These are phyloP conservation scores for Drosophila cardini DNA, from an alignment of 1,140 invertebrate genomes.

Conservation along the genomic window DNA sequence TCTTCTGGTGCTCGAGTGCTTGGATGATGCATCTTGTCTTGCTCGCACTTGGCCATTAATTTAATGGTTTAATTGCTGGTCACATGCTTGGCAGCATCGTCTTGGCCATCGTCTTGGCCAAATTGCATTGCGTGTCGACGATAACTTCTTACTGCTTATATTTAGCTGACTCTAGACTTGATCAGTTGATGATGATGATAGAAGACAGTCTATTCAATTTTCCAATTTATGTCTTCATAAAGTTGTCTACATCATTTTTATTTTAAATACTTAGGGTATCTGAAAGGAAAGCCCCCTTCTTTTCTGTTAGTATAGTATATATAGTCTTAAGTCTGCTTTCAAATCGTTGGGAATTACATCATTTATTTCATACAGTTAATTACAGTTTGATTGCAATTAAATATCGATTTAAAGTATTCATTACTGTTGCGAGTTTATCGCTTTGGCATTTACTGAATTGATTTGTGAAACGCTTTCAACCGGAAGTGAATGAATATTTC, in stretches of 20 bases:
- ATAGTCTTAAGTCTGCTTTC: neutral
- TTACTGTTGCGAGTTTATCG: neutral
- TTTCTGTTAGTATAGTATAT: no score
- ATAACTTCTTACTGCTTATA: slow-evolving; percentile 69
- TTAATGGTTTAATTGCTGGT: slow-evolving; percentile 81
- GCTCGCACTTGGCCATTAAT: slow-evolving; percentile 69
- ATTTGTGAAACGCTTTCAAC: no score
- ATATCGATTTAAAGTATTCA: neutral
- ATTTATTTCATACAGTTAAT: neutral
- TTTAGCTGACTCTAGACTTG: slow-evolving; percentile 44
- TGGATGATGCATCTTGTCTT: slow-evolving; percentile 47
- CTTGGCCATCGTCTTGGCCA: slow-evolving; percentile 5
- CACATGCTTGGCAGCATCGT: slow-evolving; percentile 2
- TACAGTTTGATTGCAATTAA: neutral
- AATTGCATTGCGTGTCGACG: slow-evolving; percentile 48
- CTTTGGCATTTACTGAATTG: neutral
- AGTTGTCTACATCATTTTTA: slow-evolving; percentile 35
- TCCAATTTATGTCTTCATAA: slow-evolving; percentile 83
- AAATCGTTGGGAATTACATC: neutral
- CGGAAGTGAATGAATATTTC: slow-evolving; percentile 11
- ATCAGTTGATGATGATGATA: slow-evolving; percentile 59
- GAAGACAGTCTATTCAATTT: slow-evolving; percentile 71
- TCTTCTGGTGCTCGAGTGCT: neutral
- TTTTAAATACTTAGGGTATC: no score
- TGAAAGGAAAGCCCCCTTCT: no score